A percentile compares a stretch with the other conserved stretches of the same genome.
Conservation (phyloP, 2,888 invertebrate species). For the Argynnis bischoffii region DNA sequence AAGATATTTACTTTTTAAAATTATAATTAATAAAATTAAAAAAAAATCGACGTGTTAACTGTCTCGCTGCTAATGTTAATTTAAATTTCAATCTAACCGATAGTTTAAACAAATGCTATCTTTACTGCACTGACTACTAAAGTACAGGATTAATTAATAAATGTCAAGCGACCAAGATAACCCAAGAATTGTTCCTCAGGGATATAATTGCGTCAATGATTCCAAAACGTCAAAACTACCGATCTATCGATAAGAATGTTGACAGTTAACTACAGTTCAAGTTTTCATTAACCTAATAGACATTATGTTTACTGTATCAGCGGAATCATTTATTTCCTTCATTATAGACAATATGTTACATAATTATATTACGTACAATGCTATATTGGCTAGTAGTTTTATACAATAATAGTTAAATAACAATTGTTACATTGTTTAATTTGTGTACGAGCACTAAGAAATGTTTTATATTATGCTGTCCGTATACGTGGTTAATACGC, state of each 20-base stretch:
- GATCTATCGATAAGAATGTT: conserved; percentile 52
- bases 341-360: conserved; percentile 20
- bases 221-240: conserved; percentile 52
- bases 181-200: conserved; percentile 56
- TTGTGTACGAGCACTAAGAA: no score
- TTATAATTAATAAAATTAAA: background rate
- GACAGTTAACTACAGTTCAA: conserved; percentile 55
- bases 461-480: no score
- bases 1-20: background rate
- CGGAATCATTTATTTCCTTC: conserved; percentile 38
- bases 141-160: conserved; percentile 58
- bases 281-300: conserved; percentile 62
- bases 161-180: conserved; percentile 58
- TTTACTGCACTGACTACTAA: conserved; percentile 30
- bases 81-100: conserved; percentile 33
- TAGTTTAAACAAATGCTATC: conserved; percentile 28
- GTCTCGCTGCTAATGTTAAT: conserved; percentile 23
- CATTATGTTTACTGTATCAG: conserved; percentile 40
- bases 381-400: background rate
- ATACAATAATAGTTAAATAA: conserved; percentile 7
- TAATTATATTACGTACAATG: conserved; percentile 16
- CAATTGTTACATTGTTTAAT: conserved; percentile 1
- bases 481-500: no score
- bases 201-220: conserved; percentile 66
- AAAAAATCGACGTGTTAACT: conserved; percentile 20